Evolutionary conservation across 2,888 invertebrate genomes (phyloP).

Genomic region (Antheraea yamamai): DNA sequence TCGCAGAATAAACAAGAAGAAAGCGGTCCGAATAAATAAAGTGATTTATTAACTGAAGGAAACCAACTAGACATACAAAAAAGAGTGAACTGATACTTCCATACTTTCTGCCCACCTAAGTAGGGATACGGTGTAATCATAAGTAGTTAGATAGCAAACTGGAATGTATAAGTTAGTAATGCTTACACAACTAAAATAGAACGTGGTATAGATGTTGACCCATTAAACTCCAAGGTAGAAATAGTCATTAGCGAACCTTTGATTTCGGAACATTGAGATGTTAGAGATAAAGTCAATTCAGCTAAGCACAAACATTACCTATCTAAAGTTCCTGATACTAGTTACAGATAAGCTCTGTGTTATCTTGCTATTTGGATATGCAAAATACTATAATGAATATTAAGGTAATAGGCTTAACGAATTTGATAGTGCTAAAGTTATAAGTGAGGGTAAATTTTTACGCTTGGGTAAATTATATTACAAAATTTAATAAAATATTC

Average conservation of each 20-base stretch:
- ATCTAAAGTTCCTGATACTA: neutral
- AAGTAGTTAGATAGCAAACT: neutral
- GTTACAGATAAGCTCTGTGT: neutral
- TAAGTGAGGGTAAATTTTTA: neutral
- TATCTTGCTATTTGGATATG: neutral
- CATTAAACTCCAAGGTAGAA: neutral
- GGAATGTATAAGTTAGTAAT: neutral
- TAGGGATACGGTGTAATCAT: neutral
- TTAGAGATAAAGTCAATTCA: neutral
- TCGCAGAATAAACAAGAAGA: neutral
- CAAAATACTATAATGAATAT: conserved; percentile 5
- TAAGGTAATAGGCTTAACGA: neutral
- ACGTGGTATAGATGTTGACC: neutral
- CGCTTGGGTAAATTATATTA: neutral
- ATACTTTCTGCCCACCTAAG: neutral
- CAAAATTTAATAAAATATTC: neutral
- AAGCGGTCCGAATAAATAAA: neutral
- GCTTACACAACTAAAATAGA: neutral
- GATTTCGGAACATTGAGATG: conserved; percentile 1
- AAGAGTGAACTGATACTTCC: neutral
- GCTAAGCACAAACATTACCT: conserved; percentile 3
- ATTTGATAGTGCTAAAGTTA: neutral
- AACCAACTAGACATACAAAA: neutral
- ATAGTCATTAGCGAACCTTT: conserved; percentile 2
- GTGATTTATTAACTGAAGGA: neutral